Evolutionary conservation across 92 coral and sea anemone species (phyloP).

Genomic region (Chrysogorgia sp.): DNA sequence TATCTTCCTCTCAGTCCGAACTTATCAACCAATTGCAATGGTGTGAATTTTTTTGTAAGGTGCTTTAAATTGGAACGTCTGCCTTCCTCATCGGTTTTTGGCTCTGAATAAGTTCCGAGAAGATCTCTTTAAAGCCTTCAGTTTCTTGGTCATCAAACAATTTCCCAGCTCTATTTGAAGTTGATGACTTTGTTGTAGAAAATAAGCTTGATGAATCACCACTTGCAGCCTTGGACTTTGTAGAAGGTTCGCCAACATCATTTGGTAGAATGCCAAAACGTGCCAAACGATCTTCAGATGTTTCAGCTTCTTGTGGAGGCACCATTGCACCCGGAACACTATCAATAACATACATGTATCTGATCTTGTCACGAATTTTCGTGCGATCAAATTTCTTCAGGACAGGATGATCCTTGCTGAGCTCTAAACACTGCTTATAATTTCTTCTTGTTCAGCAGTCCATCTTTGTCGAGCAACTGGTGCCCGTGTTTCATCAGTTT

Average conservation of each 20-base stretch:
- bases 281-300: slow-evolving; percentile 2
- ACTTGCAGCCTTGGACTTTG: slow-evolving; percentile 1
- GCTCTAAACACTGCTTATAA: slow-evolving; percentile 19
- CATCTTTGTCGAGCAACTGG: slow-evolving; percentile 36
- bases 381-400: no score
- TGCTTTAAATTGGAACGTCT: neutral
- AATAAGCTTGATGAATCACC: slow-evolving; percentile 1
- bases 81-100: neutral
- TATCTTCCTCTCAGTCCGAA: neutral
- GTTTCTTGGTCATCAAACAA: neutral
- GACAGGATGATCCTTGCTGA: no score
- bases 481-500: slow-evolving; percentile 13
- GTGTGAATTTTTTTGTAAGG: no score
- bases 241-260: neutral
- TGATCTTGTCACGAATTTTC: no score
- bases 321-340: no score
- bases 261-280: slow-evolving; percentile 1
- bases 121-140: slow-evolving; percentile 1
- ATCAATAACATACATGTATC: no score
- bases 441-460: slow-evolving; percentile 31
- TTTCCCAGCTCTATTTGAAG: no score
- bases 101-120: neutral
- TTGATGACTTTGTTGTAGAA: slow-evolving; percentile 5
- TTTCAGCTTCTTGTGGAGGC: slow-evolving; percentile 1
- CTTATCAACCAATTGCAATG: neutral